A percentile compares a stretch with the other conserved stretches of the same genome.
Evolutionary conservation across 2,888 invertebrate genomes (phyloP).

Genomic region (Volucella bombylans): DNA sequence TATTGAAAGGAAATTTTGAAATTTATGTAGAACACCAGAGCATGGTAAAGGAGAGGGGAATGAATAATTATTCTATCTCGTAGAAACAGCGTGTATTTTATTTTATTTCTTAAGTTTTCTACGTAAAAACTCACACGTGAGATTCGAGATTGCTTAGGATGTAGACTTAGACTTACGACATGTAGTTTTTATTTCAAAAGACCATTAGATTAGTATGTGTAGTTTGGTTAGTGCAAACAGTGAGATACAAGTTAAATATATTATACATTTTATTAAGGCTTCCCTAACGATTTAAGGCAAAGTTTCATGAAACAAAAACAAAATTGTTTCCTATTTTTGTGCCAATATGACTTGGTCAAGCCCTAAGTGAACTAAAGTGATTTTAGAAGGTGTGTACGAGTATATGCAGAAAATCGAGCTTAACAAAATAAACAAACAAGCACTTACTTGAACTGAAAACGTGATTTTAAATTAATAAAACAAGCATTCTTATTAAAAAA

Average conservation of each 20-base stretch:
- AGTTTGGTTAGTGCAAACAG: slow-evolving; percentile 31
- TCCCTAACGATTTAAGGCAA: slow-evolving; percentile 65
- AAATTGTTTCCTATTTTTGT: neutral
- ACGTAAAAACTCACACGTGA: slow-evolving; percentile 3
- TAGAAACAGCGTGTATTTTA: neutral
- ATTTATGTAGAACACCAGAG: slow-evolving; percentile 55
- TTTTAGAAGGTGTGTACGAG: too few species aligned
- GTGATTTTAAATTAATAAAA: too few species aligned
- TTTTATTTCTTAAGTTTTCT: neutral
- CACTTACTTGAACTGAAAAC: too few species aligned
- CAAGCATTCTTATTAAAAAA: too few species aligned
- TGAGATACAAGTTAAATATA: slow-evolving; percentile 6
- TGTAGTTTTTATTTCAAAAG: slow-evolving; percentile 16
- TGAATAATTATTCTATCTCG: slow-evolving; percentile 9
- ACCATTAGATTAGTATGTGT: slow-evolving; percentile 27
- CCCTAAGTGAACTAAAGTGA: neutral
- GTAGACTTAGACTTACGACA: neutral
- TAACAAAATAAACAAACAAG: too few species aligned
- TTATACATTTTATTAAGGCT: slow-evolving; percentile 1
- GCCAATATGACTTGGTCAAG: neutral
- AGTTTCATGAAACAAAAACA: slow-evolving; percentile 29
- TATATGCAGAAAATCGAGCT: too few species aligned
- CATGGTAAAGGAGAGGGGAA: slow-evolving; percentile 42
- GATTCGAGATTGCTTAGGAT: neutral
- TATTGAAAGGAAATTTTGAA: slow-evolving; percentile 10